Evolutionary conservation across 2,888 invertebrate genomes (phyloP).

Genomic region (Aromia moschata): DNA sequence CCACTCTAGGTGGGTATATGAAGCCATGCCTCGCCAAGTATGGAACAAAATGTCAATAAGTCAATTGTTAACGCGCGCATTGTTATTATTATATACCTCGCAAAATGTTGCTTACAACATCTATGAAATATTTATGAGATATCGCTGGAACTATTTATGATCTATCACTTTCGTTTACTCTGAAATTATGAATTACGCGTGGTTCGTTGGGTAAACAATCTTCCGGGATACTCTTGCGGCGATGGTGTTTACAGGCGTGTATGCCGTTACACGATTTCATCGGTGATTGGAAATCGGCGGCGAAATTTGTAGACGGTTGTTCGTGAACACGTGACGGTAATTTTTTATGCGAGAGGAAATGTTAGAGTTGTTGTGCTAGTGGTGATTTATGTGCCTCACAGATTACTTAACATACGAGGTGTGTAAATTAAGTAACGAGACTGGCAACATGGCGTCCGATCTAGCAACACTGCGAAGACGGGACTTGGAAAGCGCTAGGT

Average conservation of each 20-base stretch:
- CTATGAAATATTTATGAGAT: constrained; percentile 37
- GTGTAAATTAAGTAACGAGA: too few species aligned
- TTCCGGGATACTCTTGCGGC: not conserved
- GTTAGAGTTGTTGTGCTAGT: too few species aligned
- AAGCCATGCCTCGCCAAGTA: constrained; percentile 33
- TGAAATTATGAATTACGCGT: constrained; percentile 26
- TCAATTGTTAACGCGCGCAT: constrained; percentile 36
- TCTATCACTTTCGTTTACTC: constrained; percentile 36
- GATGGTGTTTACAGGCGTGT: not conserved
- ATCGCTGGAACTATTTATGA: constrained; percentile 30
- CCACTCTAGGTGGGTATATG: constrained; percentile 30
- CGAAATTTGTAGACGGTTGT: not conserved
- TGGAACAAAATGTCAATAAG: constrained; percentile 39
- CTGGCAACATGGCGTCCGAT: too few species aligned
- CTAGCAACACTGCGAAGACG: too few species aligned
- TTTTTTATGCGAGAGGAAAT: too few species aligned
- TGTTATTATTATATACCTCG: constrained; percentile 31
- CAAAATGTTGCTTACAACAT: constrained; percentile 20
- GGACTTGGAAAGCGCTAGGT: too few species aligned
- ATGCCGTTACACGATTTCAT: not conserved
- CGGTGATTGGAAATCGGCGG: not conserved
- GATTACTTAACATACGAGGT: too few species aligned
- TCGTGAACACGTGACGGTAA: not conserved
- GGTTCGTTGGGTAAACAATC: not conserved
- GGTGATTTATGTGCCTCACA: too few species aligned